Base-by-base conservation (phyloP, 2,113 vertebrate species). In the Tragulus kanchil region DNA sequence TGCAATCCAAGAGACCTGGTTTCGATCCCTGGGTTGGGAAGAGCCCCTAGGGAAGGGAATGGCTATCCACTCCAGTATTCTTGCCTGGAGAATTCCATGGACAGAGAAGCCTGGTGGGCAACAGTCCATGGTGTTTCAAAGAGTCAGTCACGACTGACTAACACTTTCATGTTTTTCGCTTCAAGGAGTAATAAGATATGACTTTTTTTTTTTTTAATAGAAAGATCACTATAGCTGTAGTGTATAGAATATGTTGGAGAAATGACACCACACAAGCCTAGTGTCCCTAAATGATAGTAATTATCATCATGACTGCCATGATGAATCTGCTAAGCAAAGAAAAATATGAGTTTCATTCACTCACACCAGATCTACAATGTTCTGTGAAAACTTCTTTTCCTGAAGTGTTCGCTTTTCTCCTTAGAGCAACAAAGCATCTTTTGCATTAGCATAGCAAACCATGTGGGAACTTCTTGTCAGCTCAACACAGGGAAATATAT, bases 381-480 rank as follows among this genome's bases (percentile, higher is more conserved):
- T 89, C 89, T 81, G 59, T 21, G 85, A 92, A 93, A 94, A 94
- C 36, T 28, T 71, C 83, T 95, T 64, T 94, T 92, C 78, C 88
- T 64, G 54, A 71, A 94, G 82, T 82, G 84, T 90, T 93, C 97
- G 81, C 67, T 97, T 97, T 97, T 95, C 94, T 98, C 92, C 85
- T 87, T 97, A 88, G 87, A 90, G 64, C 81, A 96, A 96, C 92
- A 98, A 97, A 96, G 62, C 75, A 81, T 88, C 73, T 90, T 95
- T 92, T 83, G 79, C 97, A 96, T 97, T 85, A 85, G 92, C 96
- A 91, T 25, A 94, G 96, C 81, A 95, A 94, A 71, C 84, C 71
- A n/a, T 13, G 89, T 83, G 54, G 83, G 90, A 95, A 45, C 78
- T 73, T 6, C 21, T 61, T 69, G 89, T 94, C 87, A 89, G 90